Evolutionary conservation across 2,888 invertebrate genomes (phyloP), one percentile per base, ranked within the genome.

Genomic region (Eristalinus aeneus): DNA sequence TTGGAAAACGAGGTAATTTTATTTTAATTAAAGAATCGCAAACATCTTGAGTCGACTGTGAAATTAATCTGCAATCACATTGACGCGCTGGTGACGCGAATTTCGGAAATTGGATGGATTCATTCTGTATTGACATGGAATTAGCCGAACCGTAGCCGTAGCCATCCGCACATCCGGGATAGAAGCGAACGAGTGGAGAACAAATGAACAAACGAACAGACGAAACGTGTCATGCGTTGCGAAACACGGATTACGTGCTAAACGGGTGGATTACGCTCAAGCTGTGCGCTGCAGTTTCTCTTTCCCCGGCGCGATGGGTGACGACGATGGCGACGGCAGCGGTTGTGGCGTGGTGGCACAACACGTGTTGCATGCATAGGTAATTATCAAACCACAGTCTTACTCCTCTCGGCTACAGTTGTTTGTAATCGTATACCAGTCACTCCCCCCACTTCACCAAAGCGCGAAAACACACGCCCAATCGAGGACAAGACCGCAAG

Each of bases 241-340:
- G 76, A 73, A 77, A 76, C 76, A 73, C 53, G 76, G 85, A 85
- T 85, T 85, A 85, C 81, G 76, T 80, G 85, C 81, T 85, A 77
- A 81, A 73, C 76, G 77, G 81, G 69, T 76, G 81, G 81, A 85
- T 85, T 85, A 85, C 72, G 61, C 64, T 58, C 32, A 79, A 83
- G 78, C 78, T 83, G 83, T 76, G 72, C 27, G 27, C 75, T 61
- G 69, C 46, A 73, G 64, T 69, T 78, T 46, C 46, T 46, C 46
- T 46, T 46, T 46, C 16, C 46, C 46, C 16, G 46, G 16, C 16
- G 16, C n/a, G 39, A 4, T 39, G 39, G 12, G 39, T 46, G 34
- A 9, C 34, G 34, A 34, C 34, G 34, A 34, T 34, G 34, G 16
- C 8, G 46, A 4, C 16, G 46, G 16, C 16, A 16, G 34, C 9